Evolutionary conservation across 2,797 vertebrate genomes (phyloP), one percentile per base, ranked within the genome.

Genomic region (Myripristis murdjan): DNA sequence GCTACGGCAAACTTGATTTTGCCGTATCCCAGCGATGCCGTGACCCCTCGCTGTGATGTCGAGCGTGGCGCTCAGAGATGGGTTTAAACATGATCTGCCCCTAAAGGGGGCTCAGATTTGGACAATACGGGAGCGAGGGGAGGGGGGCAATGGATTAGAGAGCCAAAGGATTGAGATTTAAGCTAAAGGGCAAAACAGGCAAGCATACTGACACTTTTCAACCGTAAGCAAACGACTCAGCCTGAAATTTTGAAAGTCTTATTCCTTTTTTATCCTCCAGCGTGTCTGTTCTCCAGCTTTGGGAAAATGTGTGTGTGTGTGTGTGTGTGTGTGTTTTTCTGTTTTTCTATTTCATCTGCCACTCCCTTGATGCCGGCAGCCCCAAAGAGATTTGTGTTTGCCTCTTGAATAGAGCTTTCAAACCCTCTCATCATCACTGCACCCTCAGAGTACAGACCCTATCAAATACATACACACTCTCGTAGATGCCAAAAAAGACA

Each of bases 151-250:
- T 7, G 7, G 66, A 79, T 83, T 75, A 69, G 22, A 47, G 46
- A 67, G 52, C 35, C 35, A 62, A 16, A 15, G 33, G 35, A 66
- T 11, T 26, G 47, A 73, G 64, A 75, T 64, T 70, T 26, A 14
- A 79, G 72, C 62, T 73, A 61, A 77, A 62, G 63, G 65, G 67
- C 39, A 71, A 79, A 73, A 70, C n/a, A 47, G 41, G 9, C 8
- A 2, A 60, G 54, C 39, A 22, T 18, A 26, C 16, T 0, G 43
- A 52, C 35, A 62, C 69, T 69, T 73, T 56, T 56, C 24, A 79
- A 64, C 53, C 11, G 2, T 14, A 24, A 66, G 49, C 44, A 70
- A 75, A 80, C n/a, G 14, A 55, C 46, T 28, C 28, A 58, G 49
- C 28, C 18, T 5, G n/a, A 68, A 59, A 31, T 70, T 33, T 60